phyloP scores from a whole-genome alignment of 2,113 vertebrate genomes.

The Vombatus ursinus region DNA sequence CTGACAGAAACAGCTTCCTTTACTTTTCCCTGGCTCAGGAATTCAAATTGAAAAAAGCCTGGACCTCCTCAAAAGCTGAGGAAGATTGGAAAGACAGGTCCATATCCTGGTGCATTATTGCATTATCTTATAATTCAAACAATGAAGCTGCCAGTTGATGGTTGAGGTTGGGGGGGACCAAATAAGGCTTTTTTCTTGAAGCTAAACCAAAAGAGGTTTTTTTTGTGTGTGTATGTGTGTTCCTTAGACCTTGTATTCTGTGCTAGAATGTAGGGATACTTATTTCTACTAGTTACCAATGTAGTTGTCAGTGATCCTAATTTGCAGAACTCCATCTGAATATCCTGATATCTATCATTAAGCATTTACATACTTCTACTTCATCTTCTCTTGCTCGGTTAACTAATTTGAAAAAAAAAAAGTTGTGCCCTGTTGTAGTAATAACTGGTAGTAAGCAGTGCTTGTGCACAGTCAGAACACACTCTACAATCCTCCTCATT shows the following conservation, averaged over 20 bases:
- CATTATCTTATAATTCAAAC: slow-evolving; percentile 98
- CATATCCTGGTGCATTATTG: slow-evolving; percentile 97
- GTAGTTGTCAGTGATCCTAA: not conserved
- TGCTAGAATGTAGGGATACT: slow-evolving; percentile 96
- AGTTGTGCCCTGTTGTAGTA: not conserved
- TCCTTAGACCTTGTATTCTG: slow-evolving; percentile 99
- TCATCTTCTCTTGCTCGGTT: not conserved
- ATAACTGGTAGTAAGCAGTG: not conserved
- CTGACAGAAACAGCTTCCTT: slow-evolving; percentile 94
- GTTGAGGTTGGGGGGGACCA: slow-evolving; percentile 94
- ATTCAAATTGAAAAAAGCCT: slow-evolving; percentile 98
- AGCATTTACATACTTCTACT: not conserved
- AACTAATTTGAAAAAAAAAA: not conserved
- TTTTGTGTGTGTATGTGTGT: slow-evolving; percentile 87
- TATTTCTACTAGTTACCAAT: not conserved
- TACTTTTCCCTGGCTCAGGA: slow-evolving; percentile 63
- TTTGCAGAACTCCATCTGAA: not conserved
- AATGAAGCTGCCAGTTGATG: slow-evolving; percentile 97
- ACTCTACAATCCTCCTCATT: not conserved
- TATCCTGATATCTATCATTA: not conserved
- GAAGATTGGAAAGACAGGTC: slow-evolving; percentile 98
- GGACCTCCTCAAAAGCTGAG: slow-evolving; percentile 97
- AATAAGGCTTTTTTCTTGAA: slow-evolving; percentile 99
- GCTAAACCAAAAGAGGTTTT: slow-evolving; percentile 95
- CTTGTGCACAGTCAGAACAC: not conserved